Evolutionary conservation across 2,888 invertebrate species (phyloP).

Genomic region (Odontothrips loti): DNA sequence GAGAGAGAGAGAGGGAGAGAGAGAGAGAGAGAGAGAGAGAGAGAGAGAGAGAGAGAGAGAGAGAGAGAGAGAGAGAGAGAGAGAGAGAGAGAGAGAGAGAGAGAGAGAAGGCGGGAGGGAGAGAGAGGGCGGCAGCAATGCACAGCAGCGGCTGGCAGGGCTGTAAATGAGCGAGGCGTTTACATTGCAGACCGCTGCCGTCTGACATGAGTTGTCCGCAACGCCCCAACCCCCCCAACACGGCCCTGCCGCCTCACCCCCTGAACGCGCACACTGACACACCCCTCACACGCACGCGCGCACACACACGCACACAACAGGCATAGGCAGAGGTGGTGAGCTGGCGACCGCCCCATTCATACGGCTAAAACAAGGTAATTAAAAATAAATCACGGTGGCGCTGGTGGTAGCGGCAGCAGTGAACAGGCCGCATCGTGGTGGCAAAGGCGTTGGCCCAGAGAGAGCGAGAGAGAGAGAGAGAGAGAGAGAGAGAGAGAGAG

Average conservation of each 20-base stretch:
- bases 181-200: background rate
- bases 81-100: background rate
- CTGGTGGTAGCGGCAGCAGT: background rate
- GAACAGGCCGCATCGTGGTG: background rate
- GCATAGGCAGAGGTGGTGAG: background rate
- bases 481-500: too few relatives aligned
- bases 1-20: background rate
- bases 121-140: background rate
- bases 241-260: background rate
- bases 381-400: conserved; percentile 8
- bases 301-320: background rate
- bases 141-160: background rate
- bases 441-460: too few relatives aligned
- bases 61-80: background rate
- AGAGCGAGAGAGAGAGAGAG: too few relatives aligned
- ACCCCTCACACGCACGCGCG: background rate
- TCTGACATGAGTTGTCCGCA: background rate
- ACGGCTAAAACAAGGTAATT: conserved; percentile 23
- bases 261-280: background rate
- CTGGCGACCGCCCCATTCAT: background rate
- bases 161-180: conserved; percentile 9
- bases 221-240: background rate
- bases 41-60: background rate
- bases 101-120: background rate
- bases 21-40: background rate